Evolutionary conservation across 2,113 vertebrate genomes (phyloP).

Genomic region (Brachypodius melanocephalos): DNA sequence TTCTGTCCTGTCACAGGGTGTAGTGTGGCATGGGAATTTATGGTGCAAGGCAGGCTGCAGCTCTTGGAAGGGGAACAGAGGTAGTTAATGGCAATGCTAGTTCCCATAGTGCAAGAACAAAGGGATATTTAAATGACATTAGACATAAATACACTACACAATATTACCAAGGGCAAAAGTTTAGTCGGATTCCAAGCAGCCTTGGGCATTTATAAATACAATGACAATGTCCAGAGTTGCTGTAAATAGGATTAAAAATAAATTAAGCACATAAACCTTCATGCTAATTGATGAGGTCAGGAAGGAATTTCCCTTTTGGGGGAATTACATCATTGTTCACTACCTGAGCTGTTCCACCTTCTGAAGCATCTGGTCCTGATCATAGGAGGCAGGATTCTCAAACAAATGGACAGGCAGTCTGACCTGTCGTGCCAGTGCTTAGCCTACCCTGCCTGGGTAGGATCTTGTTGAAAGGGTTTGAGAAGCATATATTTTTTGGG

Average conservation of each 20-base stretch:
- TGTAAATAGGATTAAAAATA: constrained; percentile 61
- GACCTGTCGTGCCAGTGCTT: background rate
- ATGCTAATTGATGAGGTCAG: constrained; percentile 40
- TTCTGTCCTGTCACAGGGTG: background rate
- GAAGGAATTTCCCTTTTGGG: constrained; percentile 56
- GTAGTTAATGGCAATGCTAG: background rate
- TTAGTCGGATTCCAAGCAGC: constrained; percentile 21
- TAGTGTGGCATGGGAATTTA: background rate
- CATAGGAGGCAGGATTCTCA: constrained; percentile 13
- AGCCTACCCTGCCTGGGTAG: background rate
- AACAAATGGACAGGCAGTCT: background rate
- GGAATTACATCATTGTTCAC: constrained; percentile 11
- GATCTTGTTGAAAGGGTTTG: background rate
- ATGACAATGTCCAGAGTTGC: constrained; percentile 28
- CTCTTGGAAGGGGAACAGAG: background rate
- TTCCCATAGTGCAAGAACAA: background rate
- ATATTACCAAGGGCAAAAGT: constrained; percentile 16
- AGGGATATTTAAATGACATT: constrained; percentile 13
- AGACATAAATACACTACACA: background rate
- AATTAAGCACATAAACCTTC: constrained; percentile 54
- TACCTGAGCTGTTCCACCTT: background rate
- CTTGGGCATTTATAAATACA: background rate
- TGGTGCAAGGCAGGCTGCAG: background rate
- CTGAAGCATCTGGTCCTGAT: constrained; percentile 4
- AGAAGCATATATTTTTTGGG: background rate